Evolutionary conservation across 1,140 invertebrate genomes (phyloP), one percentile per base, ranked within the genome.

Genomic region (Drosophila micromelanica): DNA sequence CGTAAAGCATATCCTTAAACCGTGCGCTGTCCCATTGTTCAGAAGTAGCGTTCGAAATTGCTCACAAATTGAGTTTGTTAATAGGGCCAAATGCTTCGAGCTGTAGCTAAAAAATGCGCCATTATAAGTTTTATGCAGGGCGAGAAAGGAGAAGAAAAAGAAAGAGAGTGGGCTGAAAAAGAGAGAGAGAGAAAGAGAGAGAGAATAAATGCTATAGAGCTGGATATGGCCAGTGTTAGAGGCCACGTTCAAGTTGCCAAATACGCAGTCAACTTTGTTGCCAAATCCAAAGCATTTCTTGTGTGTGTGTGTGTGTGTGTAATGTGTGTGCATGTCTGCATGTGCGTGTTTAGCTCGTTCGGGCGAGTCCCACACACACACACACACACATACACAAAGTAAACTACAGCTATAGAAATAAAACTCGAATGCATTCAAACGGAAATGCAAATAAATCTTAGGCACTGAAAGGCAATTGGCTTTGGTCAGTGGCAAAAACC

Each of bases 391-490:
- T 9, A 27, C 27, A 37, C 48, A 59, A 55, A 73, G 72, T 49
- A 61, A 73, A 56, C 59, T 62, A 35, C 54, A 56, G 35, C 57
- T 32, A 48, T 52, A 71, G 79, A 75, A 82, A 82, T 82, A 82
- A 82, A 82, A 82, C 57, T 72, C 46, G 56, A 82, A 82, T 78
- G 80, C 80, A 82, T 82, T 82, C 79, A 82, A 61, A 82, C 79
- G 80, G 80, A 82, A 82, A 82, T 82, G 80, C 80, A 82, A 82
- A 82, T 82, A 82, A 82, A 82, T 82, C 80, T 82, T 82, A 82
- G 79, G 82, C 80, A 82, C 64, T 75, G 75, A 71, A 82, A 82
- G 79, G 79, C 80, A 82, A 82, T 82, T 82, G 79, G 75, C 75
- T 81, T 81, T 81, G 78, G 78, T 81, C 78, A 81, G 78, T 52